Conservation (phyloP, 1,140 invertebrate species). For the Armadillidium nasatum region DNA sequence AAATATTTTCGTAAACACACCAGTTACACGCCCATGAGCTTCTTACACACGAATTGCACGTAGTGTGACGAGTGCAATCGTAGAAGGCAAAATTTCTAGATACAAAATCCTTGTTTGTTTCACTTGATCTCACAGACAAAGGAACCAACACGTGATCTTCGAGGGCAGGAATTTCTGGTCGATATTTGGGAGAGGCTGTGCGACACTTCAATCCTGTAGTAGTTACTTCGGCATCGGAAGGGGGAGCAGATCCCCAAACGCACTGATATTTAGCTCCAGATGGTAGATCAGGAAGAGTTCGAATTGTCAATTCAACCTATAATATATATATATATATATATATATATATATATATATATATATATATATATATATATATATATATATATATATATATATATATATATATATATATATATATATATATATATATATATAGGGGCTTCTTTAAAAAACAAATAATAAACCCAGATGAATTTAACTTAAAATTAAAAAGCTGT, state of each 20-base stretch:
- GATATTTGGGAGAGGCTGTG: slow-evolving; percentile 69
- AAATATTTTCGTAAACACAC: slow-evolving; percentile 93
- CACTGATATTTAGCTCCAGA: slow-evolving; percentile 87
- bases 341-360: slow-evolving; percentile 21
- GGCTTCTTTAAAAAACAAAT: no score
- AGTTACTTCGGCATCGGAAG: slow-evolving; percentile 77
- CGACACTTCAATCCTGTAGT: slow-evolving; percentile 61
- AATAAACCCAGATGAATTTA: no score
- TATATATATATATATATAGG: neutral
- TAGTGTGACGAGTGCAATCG: slow-evolving; percentile 82
- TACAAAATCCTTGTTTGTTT: slow-evolving; percentile 93
- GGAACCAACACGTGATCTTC: slow-evolving; percentile 83
- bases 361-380: slow-evolving; percentile 22
- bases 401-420: neutral
- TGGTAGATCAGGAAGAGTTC: slow-evolving; percentile 80
- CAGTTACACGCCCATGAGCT: slow-evolving; percentile 89
- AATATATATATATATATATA: neutral
- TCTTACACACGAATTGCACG: slow-evolving; percentile 77
- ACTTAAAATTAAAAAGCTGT: no score
- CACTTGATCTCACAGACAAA: slow-evolving; percentile 83
- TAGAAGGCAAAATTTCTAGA: slow-evolving; percentile 88
- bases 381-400: slow-evolving; percentile 19
- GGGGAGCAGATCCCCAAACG: slow-evolving; percentile 78
- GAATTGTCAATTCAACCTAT: slow-evolving; percentile 75
- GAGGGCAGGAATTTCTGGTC: slow-evolving; percentile 68